phyloP scores from a whole-genome alignment of 2,888 invertebrate species.

The Drosophila acutilabella region DNA sequence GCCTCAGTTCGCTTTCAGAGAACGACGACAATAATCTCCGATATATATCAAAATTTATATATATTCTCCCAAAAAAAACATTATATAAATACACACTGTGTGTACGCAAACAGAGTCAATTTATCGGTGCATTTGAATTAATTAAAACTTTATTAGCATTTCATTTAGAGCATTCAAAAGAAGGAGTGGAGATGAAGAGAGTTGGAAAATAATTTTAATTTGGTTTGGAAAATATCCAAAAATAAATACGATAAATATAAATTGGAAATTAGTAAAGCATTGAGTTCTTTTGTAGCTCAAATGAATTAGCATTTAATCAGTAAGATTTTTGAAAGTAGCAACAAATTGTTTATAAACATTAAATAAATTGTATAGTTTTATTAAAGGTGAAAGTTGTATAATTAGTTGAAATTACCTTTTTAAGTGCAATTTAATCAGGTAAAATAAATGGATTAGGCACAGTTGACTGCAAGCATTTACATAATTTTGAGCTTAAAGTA shows the following conservation, averaged over 20 bases:
- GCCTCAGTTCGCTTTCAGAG: slow-evolving; percentile 1
- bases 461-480: slow-evolving; percentile 44
- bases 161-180: neutral
- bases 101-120: slow-evolving; percentile 45
- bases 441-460: slow-evolving; percentile 12
- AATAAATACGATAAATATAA: neutral
- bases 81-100: neutral
- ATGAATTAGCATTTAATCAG: slow-evolving; percentile 6
- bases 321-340: too few relatives aligned
- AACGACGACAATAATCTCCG: slow-evolving; percentile 54
- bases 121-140: slow-evolving; percentile 55
- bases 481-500: slow-evolving; percentile 46
- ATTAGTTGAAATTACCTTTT: neutral
- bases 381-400: neutral
- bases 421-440: slow-evolving; percentile 15
- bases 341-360: neutral
- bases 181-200: neutral
- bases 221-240: neutral
- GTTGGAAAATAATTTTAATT: neutral
- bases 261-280: neutral
- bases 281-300: slow-evolving; percentile 1
- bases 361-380: neutral
- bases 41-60: slow-evolving; percentile 41
- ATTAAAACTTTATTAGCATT: slow-evolving; percentile 60
- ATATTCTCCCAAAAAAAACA: slow-evolving; percentile 9